These are phyloP conservation scores for Aotus griseimembra DNA, from an alignment of 2,797 vertebrate genomes.

Conservation along the genomic window DNA sequence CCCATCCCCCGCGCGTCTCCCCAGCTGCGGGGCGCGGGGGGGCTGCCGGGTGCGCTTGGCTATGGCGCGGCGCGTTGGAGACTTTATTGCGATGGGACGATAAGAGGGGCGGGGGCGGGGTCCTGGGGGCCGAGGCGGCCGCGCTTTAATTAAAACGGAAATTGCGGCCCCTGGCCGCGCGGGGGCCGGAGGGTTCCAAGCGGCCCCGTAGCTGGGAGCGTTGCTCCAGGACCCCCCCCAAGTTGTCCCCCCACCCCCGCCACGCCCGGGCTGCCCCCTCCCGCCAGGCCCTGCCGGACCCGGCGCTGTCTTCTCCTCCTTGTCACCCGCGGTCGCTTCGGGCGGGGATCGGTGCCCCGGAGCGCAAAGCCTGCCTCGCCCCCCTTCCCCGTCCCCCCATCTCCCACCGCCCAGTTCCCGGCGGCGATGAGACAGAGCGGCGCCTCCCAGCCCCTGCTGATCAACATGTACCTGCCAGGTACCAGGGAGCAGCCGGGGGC, in stretches of 20 bases:
- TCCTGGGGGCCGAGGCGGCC: constrained; percentile 77
- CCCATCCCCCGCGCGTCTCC: constrained; percentile 77
- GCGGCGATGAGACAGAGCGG: constrained; percentile 95
- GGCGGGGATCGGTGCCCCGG: constrained; percentile 75
- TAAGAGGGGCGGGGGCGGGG: constrained; percentile 90
- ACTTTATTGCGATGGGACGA: constrained; percentile 98
- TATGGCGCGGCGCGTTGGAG: constrained; percentile 81
- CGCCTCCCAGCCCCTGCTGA: constrained; percentile 96
- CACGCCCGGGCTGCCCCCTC: constrained; percentile 73
- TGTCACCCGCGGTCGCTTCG: constrained; percentile 63
- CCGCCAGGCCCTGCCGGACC: constrained; percentile 70
- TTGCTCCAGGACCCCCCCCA: constrained; percentile 62
- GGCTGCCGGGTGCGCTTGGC: constrained; percentile 77
- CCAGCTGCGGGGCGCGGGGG: constrained; percentile 68
- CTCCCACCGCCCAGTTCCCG: constrained; percentile 79
- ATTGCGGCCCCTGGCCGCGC: constrained; percentile 96
- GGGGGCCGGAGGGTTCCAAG: constrained; percentile 65
- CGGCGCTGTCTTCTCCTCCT: constrained; percentile 49
- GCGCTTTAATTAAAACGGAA: constrained; percentile 99
- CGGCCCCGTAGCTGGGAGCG: constrained; percentile 57
- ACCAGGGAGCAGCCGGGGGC: constrained; percentile 81
- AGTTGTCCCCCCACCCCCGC: neutral
- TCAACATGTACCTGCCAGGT: constrained; percentile 99
- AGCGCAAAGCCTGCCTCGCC: constrained; percentile 87
- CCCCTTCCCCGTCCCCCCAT: constrained; percentile 64